Percentiles rank a stretch among this genome's conserved stretches.
phyloP scores from a whole-genome alignment of 2,888 invertebrate genomes.

The Clanis bilineata region DNA sequence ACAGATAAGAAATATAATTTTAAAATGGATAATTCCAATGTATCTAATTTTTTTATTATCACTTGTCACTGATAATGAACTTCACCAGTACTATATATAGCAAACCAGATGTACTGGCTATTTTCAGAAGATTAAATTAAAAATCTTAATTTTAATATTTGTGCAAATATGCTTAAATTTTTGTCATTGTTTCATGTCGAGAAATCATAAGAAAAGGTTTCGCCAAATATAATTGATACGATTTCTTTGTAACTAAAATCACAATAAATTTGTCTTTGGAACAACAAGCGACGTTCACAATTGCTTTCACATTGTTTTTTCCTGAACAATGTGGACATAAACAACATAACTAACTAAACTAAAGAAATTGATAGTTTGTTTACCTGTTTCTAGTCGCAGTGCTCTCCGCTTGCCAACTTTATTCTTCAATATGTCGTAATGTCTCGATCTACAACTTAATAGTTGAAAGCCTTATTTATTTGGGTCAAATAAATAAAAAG shows the following conservation, averaged over 20 bases:
- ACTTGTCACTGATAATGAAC: no score
- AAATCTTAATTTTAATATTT: no score
- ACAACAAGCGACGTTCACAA: not conserved
- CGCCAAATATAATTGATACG: no score
- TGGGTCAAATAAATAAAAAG: not conserved
- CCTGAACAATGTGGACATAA: not conserved
- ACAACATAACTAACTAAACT: not conserved
- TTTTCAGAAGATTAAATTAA: no score
- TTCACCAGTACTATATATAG: no score
- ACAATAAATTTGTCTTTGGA: not conserved
- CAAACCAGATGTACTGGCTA: no score
- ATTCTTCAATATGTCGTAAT: not conserved
- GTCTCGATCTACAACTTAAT: not conserved
- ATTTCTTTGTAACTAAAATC: not conserved
- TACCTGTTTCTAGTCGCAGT: not conserved
- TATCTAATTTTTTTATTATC: no score
- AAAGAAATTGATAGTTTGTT: not conserved
- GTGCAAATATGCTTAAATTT: no score
- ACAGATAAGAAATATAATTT: not conserved
- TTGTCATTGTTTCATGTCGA: no score
- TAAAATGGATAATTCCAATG: not conserved
- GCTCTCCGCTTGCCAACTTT: not conserved
- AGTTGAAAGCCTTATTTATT: not conserved
- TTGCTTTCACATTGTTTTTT: conserved; percentile 1
- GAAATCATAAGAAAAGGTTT: not conserved